Evolutionary conservation across 1,140 invertebrate species (phyloP), one percentile per base, ranked within the genome.

Genomic region (Solenopsis invicta): DNA sequence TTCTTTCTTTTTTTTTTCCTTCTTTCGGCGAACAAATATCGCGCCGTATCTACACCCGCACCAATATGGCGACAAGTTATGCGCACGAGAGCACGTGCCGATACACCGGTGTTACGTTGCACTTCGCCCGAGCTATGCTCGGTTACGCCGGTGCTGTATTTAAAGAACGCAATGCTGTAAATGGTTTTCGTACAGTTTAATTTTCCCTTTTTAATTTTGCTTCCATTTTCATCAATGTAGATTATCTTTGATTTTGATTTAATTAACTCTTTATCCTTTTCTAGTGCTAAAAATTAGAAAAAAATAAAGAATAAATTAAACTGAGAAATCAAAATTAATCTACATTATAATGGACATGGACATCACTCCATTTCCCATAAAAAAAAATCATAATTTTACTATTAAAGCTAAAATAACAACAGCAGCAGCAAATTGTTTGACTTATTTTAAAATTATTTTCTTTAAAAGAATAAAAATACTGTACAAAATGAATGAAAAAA

Each of bases 1-100:
- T 64, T 77, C 76, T 61, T 29, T 29, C 29, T 87, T 66, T 84
- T 77, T 78, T 41, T 71, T 48, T 67, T 76, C 59, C 74, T 71
- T 62, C 21, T 62, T 80, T 78, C 74, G 59, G 52, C 89, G 90
- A 91, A 91, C 87, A 91, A 92, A 92, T 87, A 91, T 82, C 61
- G 48, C 56, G 48, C 56, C 69, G 84, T 91, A 91, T 92, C 90
- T 90, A 84, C 80, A 86, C 91, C 91, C 90, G 85, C 90, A 52
- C 90, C 74, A 72, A 59, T 50, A 71, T 74, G 74, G 75, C 88
- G 90, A 86, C 89, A 91, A 91, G 91, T 91, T 89, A 86, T 81
- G 76, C 52, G 29, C 54, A 72, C 48, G 81, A 86, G 78, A 90
- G 89, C 89, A 90, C 89, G 89, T 90, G 89, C 89, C 89, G 52